These are phyloP conservation scores for Platyura marginata DNA, from an alignment of 1,140 invertebrate species.

Conservation along the genomic window DNA sequence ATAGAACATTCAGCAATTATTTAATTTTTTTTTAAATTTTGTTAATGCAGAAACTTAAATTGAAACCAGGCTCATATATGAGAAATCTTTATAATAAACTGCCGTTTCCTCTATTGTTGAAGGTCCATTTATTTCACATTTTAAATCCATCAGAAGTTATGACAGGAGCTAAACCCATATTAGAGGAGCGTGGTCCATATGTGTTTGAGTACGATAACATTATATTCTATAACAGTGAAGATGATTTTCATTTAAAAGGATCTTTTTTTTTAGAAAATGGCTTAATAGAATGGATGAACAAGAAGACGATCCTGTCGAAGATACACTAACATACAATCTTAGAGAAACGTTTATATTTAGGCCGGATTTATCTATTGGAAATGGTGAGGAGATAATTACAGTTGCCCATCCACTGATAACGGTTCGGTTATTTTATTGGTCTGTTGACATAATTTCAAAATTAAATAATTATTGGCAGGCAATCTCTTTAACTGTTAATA, in stretches of 20 bases:
- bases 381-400: background rate
- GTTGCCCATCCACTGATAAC: background rate
- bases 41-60: background rate
- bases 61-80: background rate
- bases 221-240: no score
- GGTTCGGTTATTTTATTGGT: no score
- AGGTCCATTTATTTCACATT: background rate
- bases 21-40: no score
- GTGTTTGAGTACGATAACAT: slow-evolving; percentile 1
- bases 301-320: background rate
- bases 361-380: slow-evolving; percentile 7
- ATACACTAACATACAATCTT: background rate
- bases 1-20: no score
- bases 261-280: background rate
- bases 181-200: background rate
- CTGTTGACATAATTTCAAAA: no score
- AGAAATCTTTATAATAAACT: background rate
- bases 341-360: slow-evolving; percentile 24
- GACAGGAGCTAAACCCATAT: background rate
- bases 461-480: no score
- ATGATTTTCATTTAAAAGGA: no score
- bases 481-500: no score
- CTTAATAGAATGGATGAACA: background rate
- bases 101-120: background rate
- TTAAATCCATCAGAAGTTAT: slow-evolving; percentile 1